Conservation (phyloP, 2,113 vertebrate genomes). For the Tenebrosternarchus preto region DNA sequence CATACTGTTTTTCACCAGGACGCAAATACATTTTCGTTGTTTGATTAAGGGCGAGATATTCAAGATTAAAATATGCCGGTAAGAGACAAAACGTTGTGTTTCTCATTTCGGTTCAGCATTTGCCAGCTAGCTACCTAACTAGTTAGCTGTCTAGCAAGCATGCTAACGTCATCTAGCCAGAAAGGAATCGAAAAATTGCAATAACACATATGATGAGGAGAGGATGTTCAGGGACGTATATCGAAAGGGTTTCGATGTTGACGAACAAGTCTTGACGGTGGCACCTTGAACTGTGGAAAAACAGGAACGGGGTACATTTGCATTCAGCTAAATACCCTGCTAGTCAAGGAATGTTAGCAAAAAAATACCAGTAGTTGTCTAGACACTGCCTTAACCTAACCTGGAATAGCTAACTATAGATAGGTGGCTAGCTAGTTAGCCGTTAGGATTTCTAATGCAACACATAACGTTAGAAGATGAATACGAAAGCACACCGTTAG, state of each 20-base stretch:
- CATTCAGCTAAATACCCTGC: not conserved
- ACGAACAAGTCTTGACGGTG: too few relatives aligned
- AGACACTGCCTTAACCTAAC: not conserved
- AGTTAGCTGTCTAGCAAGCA: slow-evolving; percentile 7
- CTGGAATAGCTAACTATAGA: not conserved
- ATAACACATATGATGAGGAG: not conserved
- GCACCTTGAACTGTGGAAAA: not conserved
- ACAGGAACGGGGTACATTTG: too few relatives aligned
- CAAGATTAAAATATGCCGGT: slow-evolving; percentile 67
- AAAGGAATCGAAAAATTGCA: not conserved
- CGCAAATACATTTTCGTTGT: not conserved
- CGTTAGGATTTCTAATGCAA: not conserved
- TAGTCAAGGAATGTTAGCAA: too few relatives aligned
- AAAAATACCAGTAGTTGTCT: slow-evolving; percentile 25
- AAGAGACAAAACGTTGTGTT: slow-evolving; percentile 52
- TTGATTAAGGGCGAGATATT: not conserved
- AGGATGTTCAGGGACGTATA: not conserved
- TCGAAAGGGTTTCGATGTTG: not conserved
- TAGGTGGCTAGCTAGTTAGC: not conserved
- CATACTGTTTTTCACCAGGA: not conserved
- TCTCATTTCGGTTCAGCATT: not conserved
- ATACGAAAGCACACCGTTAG: not conserved
- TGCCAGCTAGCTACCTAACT: not conserved
- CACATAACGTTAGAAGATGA: not conserved
- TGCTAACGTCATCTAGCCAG: not conserved